Evolutionary conservation across 2,888 invertebrate species (phyloP).

Genomic region (Phragmatobia fuliginosa): DNA sequence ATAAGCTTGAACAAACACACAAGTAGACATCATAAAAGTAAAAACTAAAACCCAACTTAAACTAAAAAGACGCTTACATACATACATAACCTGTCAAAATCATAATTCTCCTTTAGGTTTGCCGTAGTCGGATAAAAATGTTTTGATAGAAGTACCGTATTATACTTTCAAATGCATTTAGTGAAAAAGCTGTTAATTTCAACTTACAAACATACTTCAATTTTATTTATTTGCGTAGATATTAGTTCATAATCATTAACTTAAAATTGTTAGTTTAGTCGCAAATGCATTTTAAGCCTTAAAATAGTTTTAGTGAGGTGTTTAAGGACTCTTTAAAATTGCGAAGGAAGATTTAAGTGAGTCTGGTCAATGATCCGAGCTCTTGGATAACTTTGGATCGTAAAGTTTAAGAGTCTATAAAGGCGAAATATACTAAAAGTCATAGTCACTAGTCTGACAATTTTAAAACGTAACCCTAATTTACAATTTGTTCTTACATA

Average conservation of each 20-base stretch:
- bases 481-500: neutral
- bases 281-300: neutral
- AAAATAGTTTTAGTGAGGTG: conserved; percentile 1
- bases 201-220: too few species aligned
- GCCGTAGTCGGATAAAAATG: too few species aligned
- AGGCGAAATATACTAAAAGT: neutral
- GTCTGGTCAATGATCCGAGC: neutral
- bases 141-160: too few species aligned
- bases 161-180: too few species aligned
- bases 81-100: too few species aligned
- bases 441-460: neutral
- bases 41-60: too few species aligned
- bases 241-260: neutral
- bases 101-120: too few species aligned
- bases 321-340: neutral
- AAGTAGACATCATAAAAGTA: too few species aligned
- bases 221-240: too few species aligned
- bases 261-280: neutral
- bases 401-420: conserved; percentile 1
- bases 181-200: too few species aligned
- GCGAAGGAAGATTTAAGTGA: conserved; percentile 14
- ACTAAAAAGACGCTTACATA: too few species aligned
- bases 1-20: too few species aligned
- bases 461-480: neutral
- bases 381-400: neutral